A percentile compares a stretch with the other conserved stretches of the same genome.
Evolutionary conservation across 2,113 vertebrate genomes (phyloP).

Genomic region (Nannobrachium achirus): DNA sequence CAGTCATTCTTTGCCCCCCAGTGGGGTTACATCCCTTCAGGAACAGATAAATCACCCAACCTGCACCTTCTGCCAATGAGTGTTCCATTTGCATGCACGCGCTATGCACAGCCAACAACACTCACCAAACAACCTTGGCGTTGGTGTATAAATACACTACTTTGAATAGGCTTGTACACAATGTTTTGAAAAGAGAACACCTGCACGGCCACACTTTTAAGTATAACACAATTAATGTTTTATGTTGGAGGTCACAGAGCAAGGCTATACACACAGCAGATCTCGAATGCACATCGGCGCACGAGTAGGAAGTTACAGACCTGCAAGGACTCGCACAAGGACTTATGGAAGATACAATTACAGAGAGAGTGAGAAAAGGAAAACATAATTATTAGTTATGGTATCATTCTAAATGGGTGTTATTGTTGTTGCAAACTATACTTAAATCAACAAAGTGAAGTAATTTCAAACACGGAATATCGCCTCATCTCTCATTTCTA

Average conservation of each 20-base stretch:
- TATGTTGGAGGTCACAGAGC: conserved; percentile 45
- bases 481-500: neutral
- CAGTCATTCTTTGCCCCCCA: conserved; percentile 27
- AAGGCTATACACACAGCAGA: conserved; percentile 42
- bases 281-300: conserved; percentile 48
- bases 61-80: conserved; percentile 22
- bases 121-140: conserved; percentile 49
- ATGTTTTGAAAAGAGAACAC: conserved; percentile 30
- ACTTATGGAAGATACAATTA: conserved; percentile 33
- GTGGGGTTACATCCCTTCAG: conserved; percentile 22
- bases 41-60: conserved; percentile 45
- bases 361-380: conserved; percentile 18
- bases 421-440: conserved; percentile 1
- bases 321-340: conserved; percentile 17
- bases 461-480: no score
- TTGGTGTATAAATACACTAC: conserved; percentile 39
- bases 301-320: conserved; percentile 10
- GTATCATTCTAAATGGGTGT: conserved; percentile 23
- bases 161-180: neutral
- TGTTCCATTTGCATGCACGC: conserved; percentile 33
- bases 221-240: conserved; percentile 53
- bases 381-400: conserved; percentile 29
- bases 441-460: neutral
- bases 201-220: conserved; percentile 23
- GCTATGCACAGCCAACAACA: conserved; percentile 21